phyloP scores from a whole-genome alignment of 2,797 vertebrate genomes.

The Scolopax bukidnonensis region DNA sequence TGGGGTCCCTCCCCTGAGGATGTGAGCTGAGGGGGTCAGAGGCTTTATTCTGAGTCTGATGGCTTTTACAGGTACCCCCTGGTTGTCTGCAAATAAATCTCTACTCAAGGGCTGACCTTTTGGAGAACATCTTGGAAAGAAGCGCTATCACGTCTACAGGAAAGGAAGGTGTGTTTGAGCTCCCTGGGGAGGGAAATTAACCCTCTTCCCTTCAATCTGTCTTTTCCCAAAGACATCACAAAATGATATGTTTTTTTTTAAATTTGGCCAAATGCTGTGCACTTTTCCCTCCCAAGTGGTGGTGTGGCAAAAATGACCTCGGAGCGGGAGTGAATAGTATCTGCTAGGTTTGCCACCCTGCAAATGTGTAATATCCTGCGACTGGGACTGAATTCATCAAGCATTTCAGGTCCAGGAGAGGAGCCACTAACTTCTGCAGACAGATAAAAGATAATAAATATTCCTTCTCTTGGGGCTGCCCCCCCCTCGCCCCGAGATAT shows the following conservation, averaged over 20 bases:
- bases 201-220: not conserved
- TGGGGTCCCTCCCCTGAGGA: not conserved
- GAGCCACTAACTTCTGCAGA: not conserved
- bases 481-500: accelerated
- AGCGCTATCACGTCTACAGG: accelerated
- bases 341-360: accelerated
- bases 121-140: not conserved
- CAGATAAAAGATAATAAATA: not conserved
- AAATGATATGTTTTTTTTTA: not conserved
- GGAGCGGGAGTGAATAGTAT: not conserved
- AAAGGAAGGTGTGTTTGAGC: not conserved
- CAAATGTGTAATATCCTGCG: accelerated
- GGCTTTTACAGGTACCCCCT: not conserved
- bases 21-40: not conserved
- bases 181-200: accelerated
- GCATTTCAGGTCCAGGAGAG: not conserved
- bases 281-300: not conserved
- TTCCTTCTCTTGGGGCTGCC: not conserved
- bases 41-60: not conserved
- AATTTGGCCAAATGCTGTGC: not conserved
- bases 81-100: not conserved
- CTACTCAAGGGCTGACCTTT: not conserved
- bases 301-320: not conserved
- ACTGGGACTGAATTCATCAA: not conserved
- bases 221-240: not conserved